phyloP scores from a whole-genome alignment of 2,888 invertebrate species.

The Helleia helle region DNA sequence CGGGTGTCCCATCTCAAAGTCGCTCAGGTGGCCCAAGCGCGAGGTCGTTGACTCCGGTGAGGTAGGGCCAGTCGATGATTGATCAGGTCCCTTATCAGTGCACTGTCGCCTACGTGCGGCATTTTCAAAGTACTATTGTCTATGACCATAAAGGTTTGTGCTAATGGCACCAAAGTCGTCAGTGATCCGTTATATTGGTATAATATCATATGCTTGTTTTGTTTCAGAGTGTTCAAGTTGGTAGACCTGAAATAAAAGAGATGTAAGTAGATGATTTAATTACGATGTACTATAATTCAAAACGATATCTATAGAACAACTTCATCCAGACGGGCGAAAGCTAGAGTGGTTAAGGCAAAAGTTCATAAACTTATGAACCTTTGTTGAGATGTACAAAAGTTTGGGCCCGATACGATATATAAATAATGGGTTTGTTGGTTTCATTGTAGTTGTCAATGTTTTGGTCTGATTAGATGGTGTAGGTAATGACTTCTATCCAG shows the following conservation, averaged over 20 bases:
- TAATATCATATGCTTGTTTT: conserved; percentile 27
- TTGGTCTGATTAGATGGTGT: too few species aligned
- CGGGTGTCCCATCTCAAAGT: conserved; percentile 44
- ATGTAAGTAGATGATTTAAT: conserved; percentile 38
- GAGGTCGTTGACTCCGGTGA: conserved; percentile 64
- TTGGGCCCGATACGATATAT: too few species aligned
- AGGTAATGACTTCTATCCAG: too few species aligned
- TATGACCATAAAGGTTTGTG: conserved; percentile 42
- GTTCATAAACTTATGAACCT: too few species aligned
- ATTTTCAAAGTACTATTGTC: conserved; percentile 67
- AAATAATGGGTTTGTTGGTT: too few species aligned
- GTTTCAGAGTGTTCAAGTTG: conserved; percentile 51
- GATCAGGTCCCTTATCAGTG: conserved; percentile 67
- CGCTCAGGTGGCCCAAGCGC: conserved; percentile 53
- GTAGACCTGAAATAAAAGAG: conserved; percentile 33
- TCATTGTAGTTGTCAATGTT: too few species aligned
- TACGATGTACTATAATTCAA: neutral
- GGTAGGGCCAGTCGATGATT: conserved; percentile 67
- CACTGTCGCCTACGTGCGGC: conserved; percentile 66
- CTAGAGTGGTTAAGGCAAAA: too few species aligned
- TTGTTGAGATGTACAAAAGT: too few species aligned
- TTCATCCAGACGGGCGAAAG: too few species aligned
- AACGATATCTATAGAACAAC: neutral
- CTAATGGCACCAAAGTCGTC: conserved; percentile 36
- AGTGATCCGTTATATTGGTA: neutral